A percentile compares a stretch with the other conserved stretches of the same genome.
Evolutionary conservation across 2,113 vertebrate genomes (phyloP).

Genomic region (Uria aalge): DNA sequence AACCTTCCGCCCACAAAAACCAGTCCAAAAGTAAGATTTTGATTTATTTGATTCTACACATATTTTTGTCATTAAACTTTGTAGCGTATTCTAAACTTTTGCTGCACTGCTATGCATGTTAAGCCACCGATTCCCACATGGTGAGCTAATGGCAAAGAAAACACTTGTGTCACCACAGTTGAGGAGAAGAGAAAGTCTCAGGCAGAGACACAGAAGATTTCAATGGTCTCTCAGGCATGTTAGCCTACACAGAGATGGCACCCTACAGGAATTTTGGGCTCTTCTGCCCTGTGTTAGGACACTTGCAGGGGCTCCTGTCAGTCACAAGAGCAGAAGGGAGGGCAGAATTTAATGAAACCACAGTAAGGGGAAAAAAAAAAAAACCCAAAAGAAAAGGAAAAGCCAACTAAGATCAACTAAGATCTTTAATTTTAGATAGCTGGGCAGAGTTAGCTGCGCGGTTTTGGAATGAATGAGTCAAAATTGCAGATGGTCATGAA

Average conservation of each 20-base stretch:
- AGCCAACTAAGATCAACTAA: not conserved
- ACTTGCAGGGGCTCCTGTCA: not conserved
- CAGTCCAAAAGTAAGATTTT: slow-evolving; percentile 45
- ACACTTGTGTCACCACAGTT: not conserved
- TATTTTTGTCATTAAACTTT: slow-evolving; percentile 55
- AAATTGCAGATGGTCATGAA: not conserved
- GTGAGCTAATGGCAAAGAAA: slow-evolving; percentile 29
- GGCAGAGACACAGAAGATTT: not conserved
- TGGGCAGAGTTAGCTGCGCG: not conserved
- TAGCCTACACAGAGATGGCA: not conserved
- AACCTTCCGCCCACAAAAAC: not conserved
- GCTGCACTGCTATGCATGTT: not conserved
- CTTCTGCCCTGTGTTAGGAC: not conserved
- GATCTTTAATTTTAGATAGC: not conserved
- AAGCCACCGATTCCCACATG: not conserved
- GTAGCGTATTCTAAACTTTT: not conserved
- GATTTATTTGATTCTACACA: slow-evolving; percentile 50
- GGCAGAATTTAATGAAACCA: not conserved
- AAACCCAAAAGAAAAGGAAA: not conserved
- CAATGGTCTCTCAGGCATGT: not conserved
- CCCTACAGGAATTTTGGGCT: not conserved
- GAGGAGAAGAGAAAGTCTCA: not conserved
- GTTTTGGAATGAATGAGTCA: slow-evolving; percentile 33
- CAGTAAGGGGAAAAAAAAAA: not conserved
- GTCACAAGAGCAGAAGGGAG: not conserved